Base-by-base conservation (phyloP, 1,140 invertebrate species). In the Euglossa dilemma region DNA sequence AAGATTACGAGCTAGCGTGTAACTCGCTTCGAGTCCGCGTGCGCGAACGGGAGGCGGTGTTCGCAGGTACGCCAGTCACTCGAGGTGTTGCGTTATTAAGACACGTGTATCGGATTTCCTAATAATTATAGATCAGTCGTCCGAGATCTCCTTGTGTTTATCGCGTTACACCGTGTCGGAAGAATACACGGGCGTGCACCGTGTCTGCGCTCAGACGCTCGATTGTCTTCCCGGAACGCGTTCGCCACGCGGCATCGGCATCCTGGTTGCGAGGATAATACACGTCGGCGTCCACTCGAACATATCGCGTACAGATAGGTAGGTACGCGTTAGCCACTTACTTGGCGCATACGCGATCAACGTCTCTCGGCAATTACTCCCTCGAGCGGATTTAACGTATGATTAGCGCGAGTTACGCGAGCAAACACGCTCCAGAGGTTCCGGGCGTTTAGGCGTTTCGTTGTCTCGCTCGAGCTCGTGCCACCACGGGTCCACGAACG, bases 351-450 rank as follows among this genome's bases (percentile, higher is more conserved):
- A 75, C 61, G 66, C 72, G 81, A 87, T 83, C 86, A 84, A 64
- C 78, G 83, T 80, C 87, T 66, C 80, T 83, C 16, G 50, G 84
- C 74, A 88, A 89, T 89, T 89, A 89, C 80, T 86, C 84, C 87
- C 80, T 89, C 84, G 84, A 84, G 70, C 72, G 84, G 77, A 86
- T 89, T 89, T 84, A 89, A 89, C 87, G 87, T 89, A 88, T 89
- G 87, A 89, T 89, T 89, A 89, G 84, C 75, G 76, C 79, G 77
- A 83, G 87, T 89, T 89, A 89, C 87, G 80, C 80, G 87, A 88
- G 77, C 87, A 89, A 89, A 89, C 88, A 82, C 63, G 83, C 56
- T 85, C 83, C 75, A 79, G 83, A 83, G 83, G 59, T 56, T 69
- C 78, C 66, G 43, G 83, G 82, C 79, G 75, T 79, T 83, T 64